These are phyloP conservation scores for Penelope pileata DNA, from an alignment of 2,113 vertebrate species.

Conservation along the genomic window DNA sequence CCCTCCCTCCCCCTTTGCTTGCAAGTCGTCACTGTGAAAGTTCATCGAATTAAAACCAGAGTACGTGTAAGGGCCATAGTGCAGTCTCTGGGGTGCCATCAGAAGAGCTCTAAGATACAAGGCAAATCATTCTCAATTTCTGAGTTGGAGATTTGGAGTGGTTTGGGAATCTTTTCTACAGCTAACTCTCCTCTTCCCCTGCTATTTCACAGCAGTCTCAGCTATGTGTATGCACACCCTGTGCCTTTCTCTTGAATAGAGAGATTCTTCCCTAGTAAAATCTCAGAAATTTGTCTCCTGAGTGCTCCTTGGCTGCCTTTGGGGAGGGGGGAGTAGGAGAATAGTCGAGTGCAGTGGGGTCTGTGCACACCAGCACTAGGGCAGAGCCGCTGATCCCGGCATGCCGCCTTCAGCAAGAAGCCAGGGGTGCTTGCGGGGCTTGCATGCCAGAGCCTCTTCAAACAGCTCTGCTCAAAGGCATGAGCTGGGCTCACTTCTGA, in stretches of 20 bases:
- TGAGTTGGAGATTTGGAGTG: background rate
- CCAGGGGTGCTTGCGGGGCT: constrained; percentile 61
- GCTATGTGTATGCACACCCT: background rate
- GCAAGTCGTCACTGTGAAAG: background rate
- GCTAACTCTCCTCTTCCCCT: background rate
- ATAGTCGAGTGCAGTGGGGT: background rate
- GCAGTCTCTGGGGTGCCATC: accelerated
- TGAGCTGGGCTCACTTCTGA: constrained; percentile 84
- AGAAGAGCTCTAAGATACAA: background rate
- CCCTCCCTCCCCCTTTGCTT: constrained; percentile 9
- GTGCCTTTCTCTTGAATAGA: background rate
- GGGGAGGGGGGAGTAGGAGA: background rate
- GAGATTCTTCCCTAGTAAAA: background rate
- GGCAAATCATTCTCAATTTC: background rate
- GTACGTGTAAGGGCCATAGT: background rate
- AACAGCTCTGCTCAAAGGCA: constrained; percentile 80
- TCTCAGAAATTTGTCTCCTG: background rate
- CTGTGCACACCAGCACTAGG: background rate
- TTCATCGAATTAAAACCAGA: background rate
- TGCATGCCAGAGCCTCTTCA: constrained; percentile 78
- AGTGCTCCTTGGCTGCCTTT: background rate
- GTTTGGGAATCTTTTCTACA: background rate
- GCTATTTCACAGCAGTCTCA: background rate
- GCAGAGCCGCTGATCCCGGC: background rate
- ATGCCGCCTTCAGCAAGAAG: constrained; percentile 6